Percentiles rank a stretch among this genome's conserved stretches.
phyloP scores from a whole-genome alignment of 2,797 vertebrate genomes.

The Crocidura indochinensis region DNA sequence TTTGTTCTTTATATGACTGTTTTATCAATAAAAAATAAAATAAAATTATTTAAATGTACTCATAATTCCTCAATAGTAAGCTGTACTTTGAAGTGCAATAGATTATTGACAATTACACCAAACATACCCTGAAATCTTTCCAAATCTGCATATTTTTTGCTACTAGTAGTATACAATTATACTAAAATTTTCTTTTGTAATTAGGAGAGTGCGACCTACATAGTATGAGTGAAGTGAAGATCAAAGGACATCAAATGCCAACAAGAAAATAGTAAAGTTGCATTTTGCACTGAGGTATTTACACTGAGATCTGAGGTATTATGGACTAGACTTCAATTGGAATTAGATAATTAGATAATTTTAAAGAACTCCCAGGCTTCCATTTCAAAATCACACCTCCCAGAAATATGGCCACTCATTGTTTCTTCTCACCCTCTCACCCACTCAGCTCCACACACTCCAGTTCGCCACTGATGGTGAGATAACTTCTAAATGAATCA shows the following conservation, averaged over 20 bases:
- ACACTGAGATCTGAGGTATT: neutral
- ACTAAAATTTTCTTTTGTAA: constrained; percentile 5
- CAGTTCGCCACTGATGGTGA: neutral
- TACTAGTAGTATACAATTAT: neutral
- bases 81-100: constrained; percentile 60
- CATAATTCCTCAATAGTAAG: constrained; percentile 65
- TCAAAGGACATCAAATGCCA: neutral
- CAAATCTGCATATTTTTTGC: constrained; percentile 37
- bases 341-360: neutral
- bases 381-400: constrained; percentile 22
- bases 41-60: constrained; percentile 70
- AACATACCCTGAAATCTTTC: constrained; percentile 48
- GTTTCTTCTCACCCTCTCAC: neutral
- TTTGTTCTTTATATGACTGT: constrained; percentile 61
- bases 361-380: constrained; percentile 15
- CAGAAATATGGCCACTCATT: neutral
- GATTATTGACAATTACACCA: constrained; percentile 34
- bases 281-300: neutral
- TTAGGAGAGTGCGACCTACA: neutral
- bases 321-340: neutral
- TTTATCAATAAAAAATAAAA: constrained; percentile 47
- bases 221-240: neutral
- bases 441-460: too few relatives aligned
- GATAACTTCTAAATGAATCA: neutral
- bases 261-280: neutral